Evolutionary conservation across 2,113 vertebrate genomes (phyloP), one percentile per base, ranked within the genome.

Genomic region (Percina caprodes): DNA sequence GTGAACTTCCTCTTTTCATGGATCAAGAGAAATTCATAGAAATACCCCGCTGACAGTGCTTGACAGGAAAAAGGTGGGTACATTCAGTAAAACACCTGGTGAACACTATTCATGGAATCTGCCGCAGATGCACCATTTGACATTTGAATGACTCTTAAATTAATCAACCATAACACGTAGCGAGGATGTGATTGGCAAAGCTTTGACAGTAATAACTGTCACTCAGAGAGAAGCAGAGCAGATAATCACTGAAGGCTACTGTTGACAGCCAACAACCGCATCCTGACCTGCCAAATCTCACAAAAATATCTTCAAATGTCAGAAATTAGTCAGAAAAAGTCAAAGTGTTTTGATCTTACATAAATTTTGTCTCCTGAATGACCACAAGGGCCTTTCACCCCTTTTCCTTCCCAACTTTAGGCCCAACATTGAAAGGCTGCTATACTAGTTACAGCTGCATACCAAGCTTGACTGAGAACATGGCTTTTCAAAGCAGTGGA

Each of bases 1-100:
- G 5, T 85, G 63, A 93, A 93, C 91, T 93, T 95, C 93, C 92
- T 91, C 89, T 94, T 94, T 93, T 93, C 75, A 85, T 49, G 79
- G 77, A 87, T 86, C 62, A 88, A 67, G 61, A 89, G 49, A 90
- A 86, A 91, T 94, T 94, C 91, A 93, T 92, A 93, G 94, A 95
- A 95, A 88, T 89, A 89, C 66, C 24, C 80, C 68, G 59, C 61
- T 89, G 58, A 80, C 63, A 74, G 61, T 75, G 26, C 54, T 30
- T 74, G 55, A 92, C 79, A 89, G 88, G 80, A 90, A 90, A 79
- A 85, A 85, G 79, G 82, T 82, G 89, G 69, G 75, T 79, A 6
- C 4, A 18, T 61, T 85, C 55, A 75, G 89, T 59, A 54, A 85
- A 85, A 82, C 84, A 89, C 82, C 85, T 85, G 87, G 60, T 72